Conservation (phyloP, 2,888 invertebrate genomes). For the Sacculina carcini region DNA sequence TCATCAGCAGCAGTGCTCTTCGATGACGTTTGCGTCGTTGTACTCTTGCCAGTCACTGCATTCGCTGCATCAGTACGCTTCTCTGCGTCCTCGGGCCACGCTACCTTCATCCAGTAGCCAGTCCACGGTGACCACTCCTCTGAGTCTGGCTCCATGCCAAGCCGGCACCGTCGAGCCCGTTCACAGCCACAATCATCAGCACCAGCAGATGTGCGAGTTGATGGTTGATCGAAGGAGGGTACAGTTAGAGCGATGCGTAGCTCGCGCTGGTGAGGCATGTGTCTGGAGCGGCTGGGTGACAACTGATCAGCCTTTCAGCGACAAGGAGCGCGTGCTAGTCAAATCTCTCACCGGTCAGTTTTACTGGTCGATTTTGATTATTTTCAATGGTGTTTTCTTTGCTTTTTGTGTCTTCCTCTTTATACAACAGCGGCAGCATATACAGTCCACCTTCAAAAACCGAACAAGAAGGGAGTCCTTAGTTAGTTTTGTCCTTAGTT, state of each 20-base stretch:
- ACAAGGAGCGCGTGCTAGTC: constrained; percentile 1
- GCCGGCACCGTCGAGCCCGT: background rate
- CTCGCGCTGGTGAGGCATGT: too few relatives aligned
- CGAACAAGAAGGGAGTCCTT: too few relatives aligned
- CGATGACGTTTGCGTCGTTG: too few relatives aligned
- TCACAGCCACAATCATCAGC: background rate
- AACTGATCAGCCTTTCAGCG: background rate
- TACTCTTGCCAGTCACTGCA: background rate
- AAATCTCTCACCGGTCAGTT: background rate
- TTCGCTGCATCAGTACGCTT: constrained; percentile 17
- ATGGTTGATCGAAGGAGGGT: constrained; percentile 1
- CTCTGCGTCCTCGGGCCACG: constrained; percentile 33
- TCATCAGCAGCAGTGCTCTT: too few relatives aligned
- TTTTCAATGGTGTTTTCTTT: too few relatives aligned
- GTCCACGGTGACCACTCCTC: constrained; percentile 47
- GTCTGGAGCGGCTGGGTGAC: background rate
- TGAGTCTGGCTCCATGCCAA: constrained; percentile 26
- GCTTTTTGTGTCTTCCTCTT: too few relatives aligned
- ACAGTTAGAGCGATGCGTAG: background rate
- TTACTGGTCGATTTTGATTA: too few relatives aligned
- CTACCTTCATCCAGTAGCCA: constrained; percentile 51
- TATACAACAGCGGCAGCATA: too few relatives aligned
- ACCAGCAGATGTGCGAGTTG: constrained; percentile 1
- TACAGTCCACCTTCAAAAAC: too few relatives aligned
- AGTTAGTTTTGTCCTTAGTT: too few relatives aligned